These are phyloP conservation scores for Lutraria lutraria DNA, from an alignment of 2,888 invertebrate genomes.

Conservation along the genomic window DNA sequence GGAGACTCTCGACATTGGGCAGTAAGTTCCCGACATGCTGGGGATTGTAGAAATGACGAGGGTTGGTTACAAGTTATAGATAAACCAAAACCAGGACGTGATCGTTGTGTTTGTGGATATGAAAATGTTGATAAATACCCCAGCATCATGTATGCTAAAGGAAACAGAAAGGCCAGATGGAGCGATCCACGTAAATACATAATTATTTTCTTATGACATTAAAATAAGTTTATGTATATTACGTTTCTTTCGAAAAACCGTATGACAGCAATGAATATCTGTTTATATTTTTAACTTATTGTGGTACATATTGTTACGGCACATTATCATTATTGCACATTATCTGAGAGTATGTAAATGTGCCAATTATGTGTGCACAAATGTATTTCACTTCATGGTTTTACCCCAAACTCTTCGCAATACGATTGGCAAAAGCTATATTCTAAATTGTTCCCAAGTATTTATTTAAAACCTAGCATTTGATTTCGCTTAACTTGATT, in stretches of 20 bases:
- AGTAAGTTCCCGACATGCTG: conserved; percentile 55
- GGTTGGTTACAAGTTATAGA: conserved; percentile 70
- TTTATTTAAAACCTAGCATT: neutral
- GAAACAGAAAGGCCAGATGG: conserved; percentile 63
- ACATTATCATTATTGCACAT: too few relatives aligned
- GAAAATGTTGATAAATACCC: conserved; percentile 68
- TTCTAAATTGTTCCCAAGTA: too few relatives aligned
- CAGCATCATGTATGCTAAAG: conserved; percentile 66
- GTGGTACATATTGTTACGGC: neutral
- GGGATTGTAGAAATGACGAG: conserved; percentile 64
- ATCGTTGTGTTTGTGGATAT: conserved; percentile 68
- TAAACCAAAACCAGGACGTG: conserved; percentile 61
- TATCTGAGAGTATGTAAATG: too few relatives aligned
- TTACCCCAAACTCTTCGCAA: too few relatives aligned
- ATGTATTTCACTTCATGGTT: too few relatives aligned
- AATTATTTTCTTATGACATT: neutral
- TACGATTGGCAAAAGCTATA: too few relatives aligned
- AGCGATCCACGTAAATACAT: conserved; percentile 53
- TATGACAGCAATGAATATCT: neutral
- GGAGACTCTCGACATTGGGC: conserved; percentile 67
- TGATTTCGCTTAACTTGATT: neutral
- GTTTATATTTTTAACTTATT: neutral
- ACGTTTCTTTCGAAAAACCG: neutral
- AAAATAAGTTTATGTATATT: neutral
- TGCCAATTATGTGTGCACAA: too few relatives aligned